Evolutionary conservation across 2,888 invertebrate genomes (phyloP), one percentile per base, ranked within the genome.

Genomic region (Rosalia funebris): DNA sequence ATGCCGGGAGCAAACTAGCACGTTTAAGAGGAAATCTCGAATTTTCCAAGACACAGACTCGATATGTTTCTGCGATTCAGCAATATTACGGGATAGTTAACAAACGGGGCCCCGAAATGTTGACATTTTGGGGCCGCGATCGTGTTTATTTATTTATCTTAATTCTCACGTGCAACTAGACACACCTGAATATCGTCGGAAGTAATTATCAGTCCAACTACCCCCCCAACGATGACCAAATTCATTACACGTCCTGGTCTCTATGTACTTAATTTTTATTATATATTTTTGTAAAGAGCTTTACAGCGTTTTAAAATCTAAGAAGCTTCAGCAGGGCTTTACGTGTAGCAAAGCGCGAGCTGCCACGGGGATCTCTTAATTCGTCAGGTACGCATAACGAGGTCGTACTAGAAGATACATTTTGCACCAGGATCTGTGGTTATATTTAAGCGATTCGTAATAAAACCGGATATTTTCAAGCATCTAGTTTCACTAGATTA

Each of bases 71-170:
- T 55, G 55, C 46, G 42, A 55, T 62, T 47, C 68, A 66, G 66
- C 69, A 69, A 69, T 70, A 66, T 52, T 60, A 60, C 62, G 60
- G 48, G 48, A 62, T 65, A 72, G 72, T 63, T 71, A 68, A 71
- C 67, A 57, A 54, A 55, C 15, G 15, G n/a, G 72, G 72, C 69
- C 68, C 68, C 70, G 63, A 63, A 61, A 60, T 65, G 66, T 48
- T 12, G 41, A 25, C 64, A 62, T 68, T 69, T 69, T 63, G 70
- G 70, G 64, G 70, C 71, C 70, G 32, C 42, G 56, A 62, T 44
- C 37, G 59, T 56, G 50, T 54, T 62, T 5, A 62, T 60, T 65
- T 65, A 65, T 65, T 62, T 47, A n/a, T n/a, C n/a, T n/a, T n/a
- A n/a, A 60, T 65, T 60, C 57, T 58, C 46, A 53, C 50, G 32